phyloP scores from a whole-genome alignment of 2,888 invertebrate genomes.

The Aphodius sticticus region DNA sequence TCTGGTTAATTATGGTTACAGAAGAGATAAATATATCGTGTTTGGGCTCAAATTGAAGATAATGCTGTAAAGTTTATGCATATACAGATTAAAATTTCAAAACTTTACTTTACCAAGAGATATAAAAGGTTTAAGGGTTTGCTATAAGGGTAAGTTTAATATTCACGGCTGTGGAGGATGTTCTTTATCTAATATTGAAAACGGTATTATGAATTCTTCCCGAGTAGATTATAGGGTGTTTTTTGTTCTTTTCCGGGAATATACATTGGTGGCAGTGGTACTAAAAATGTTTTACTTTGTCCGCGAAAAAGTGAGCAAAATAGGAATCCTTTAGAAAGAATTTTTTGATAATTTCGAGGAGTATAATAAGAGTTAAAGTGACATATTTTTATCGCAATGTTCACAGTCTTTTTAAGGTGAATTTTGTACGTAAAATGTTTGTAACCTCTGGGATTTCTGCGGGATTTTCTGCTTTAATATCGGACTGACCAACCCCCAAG shows the following conservation, averaged over 20 bases:
- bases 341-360: no score
- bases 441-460: not conserved
- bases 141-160: not conserved
- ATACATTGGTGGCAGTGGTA: not conserved
- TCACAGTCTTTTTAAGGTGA: not conserved
- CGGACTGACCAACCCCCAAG: not conserved
- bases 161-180: not conserved
- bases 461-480: not conserved
- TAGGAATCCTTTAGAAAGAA: no score
- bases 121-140: not conserved
- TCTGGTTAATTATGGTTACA: not conserved
- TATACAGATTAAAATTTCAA: not conserved
- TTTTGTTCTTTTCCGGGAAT: not conserved
- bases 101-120: not conserved
- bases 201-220: constrained; percentile 12
- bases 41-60: not conserved
- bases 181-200: constrained; percentile 13
- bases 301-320: not conserved
- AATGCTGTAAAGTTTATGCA: not conserved
- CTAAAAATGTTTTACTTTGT: not conserved
- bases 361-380: no score
- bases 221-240: constrained; percentile 13
- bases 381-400: no score
- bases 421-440: not conserved
- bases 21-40: not conserved